Base-by-base conservation (phyloP, 2,888 invertebrate species). In the Cheilosia vulpina region DNA sequence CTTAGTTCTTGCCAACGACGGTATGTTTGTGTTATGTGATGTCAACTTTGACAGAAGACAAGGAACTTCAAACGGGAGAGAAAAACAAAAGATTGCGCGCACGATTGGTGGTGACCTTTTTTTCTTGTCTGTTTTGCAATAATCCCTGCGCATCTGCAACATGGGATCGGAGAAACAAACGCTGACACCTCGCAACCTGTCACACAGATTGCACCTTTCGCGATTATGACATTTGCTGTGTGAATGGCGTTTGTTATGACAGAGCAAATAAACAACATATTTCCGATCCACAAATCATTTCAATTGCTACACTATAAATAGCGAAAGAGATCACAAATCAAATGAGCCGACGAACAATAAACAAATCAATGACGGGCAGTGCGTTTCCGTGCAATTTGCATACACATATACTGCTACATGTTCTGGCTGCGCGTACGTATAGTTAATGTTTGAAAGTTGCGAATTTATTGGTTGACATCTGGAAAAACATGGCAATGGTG, bases 151-250 rank as follows among this genome's bases (percentile, higher is more conserved):
- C 13, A 3, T 45, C 11, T n/a, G 60, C 34, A 63, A 58, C 31
- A 52, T 43, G 75, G 34, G 66, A 41, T 63, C 62, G 71, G 77
- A 17, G 65, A 71, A 52, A 63, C 69, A 65, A 71, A 58, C 47
- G 65, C 52, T 81, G 81, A 72, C 85, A 81, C 77, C 63, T 81
- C 57, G 55, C 55, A 77, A 81, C 76, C 85, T 81, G 84, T 84
- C 85, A 81, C 85, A 81, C 66, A 80, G 76, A 85, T 72, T 68
- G 76, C 76, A 85, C 81, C 52, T 85, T 81, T 85, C 57, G 72
- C 85, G 71, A 66, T 85, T 81, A 72, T 85, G 81, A 85, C 85
- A 81, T 85, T 85, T 62, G 65, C 27, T 13, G 11, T 63, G 27
- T 58, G 15, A 27, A 34, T 47, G 11, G n/a, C 31, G 17, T 19